Evolutionary conservation across 1,140 invertebrate genomes (phyloP), one percentile per base, ranked within the genome.

Genomic region (Eulimnadia texana): DNA sequence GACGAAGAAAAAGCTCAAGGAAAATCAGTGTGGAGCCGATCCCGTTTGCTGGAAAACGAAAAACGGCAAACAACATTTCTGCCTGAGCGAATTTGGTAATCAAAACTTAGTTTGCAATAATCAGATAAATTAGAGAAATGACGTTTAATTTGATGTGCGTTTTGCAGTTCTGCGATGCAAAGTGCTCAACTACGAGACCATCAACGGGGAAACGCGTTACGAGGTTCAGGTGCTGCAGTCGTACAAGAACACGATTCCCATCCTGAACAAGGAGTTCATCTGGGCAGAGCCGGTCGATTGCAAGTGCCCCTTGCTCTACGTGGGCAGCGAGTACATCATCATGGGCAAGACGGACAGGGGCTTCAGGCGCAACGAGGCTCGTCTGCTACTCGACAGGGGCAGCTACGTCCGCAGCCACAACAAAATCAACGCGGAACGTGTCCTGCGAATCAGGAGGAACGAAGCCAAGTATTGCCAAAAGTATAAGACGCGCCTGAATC

Each of bases 31-130:
- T 42, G 29, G 50, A n/a, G 27, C 29, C 16, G 50, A 61, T 27
- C 29, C 54, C 22, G 57, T 65, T 0, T 67, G 66, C 54, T 57
- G 54, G 50, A 61, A 61, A 60, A 62, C 27, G 33, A 50, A 60
- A 16, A 60, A 64, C 61, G 61, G 60, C 20, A 62, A 52, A 42
- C 64, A 65, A 23, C 63, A 67, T 63, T 67, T 67, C 54, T 67
- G 66, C 49, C 19, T 52, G n/a, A 66, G 64, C 42, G 66, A 67
- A 59, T 67, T 67, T 51, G 66, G 66, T 67, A 64, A 66, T n/a
- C n/a, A n/a, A n/a, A n/a, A n/a, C n/a, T n/a, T n/a, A n/a, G n/a
- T n/a, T n/a, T n/a, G n/a, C n/a, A n/a, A n/a, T n/a, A n/a, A n/a
- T n/a, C n/a, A n/a, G n/a, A n/a, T n/a, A n/a, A n/a, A n/a, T n/a